Percentiles rank a stretch among this genome's conserved stretches.
phyloP scores from a whole-genome alignment of 2,888 invertebrate genomes.

The Nomada ruficornis region DNA sequence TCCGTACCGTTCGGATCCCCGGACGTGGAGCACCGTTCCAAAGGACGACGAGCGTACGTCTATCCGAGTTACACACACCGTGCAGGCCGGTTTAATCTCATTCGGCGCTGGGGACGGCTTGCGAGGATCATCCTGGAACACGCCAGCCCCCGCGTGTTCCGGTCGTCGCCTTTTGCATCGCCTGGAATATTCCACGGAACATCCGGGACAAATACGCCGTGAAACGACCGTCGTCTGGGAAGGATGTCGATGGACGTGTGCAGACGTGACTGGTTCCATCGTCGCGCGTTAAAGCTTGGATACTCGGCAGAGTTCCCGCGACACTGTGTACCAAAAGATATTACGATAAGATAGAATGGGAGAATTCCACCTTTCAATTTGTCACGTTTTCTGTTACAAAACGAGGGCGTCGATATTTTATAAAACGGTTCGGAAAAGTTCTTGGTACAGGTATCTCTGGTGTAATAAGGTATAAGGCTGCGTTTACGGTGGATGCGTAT shows the following conservation, averaged over 20 bases:
- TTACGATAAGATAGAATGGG: too few species aligned
- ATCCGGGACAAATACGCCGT: conserved; percentile 19
- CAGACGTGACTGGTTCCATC: neutral
- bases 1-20: conserved; percentile 4
- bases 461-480: too few species aligned
- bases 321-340: too few species aligned
- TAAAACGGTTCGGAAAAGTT: too few species aligned
- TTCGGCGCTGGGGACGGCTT: conserved; percentile 52
- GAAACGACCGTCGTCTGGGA: conserved; percentile 28
- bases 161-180: conserved; percentile 38
- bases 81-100: conserved; percentile 65
- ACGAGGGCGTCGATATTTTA: too few species aligned
- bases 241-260: conserved; percentile 7
- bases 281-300: neutral
- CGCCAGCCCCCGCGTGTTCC: conserved; percentile 11
- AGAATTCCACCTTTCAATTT: too few species aligned
- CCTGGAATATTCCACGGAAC: conserved; percentile 29
- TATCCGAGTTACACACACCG: conserved; percentile 58
- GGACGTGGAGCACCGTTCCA: conserved; percentile 56
- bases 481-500: too few species aligned
- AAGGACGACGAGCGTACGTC: conserved; percentile 56
- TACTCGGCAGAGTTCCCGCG: too few species aligned
- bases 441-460: too few species aligned
- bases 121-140: conserved; percentile 59
- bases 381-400: too few species aligned